Evolutionary conservation across 2,113 vertebrate species (phyloP), one percentile per base, ranked within the genome.

Genomic region (Laticauda laticaudata): DNA sequence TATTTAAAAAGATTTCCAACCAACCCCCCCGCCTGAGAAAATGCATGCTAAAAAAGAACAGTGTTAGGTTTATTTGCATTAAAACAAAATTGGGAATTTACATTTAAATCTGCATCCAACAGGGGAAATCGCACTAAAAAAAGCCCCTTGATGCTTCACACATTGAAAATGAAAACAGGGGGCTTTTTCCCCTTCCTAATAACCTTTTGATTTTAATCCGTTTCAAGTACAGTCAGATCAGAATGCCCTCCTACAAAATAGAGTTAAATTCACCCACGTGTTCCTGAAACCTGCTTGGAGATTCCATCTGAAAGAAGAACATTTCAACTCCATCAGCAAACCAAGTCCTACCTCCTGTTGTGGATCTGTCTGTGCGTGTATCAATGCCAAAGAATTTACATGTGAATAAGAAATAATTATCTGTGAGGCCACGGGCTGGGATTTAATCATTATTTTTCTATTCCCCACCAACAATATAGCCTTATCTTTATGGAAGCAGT

Each of bases 401-500:
- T 97, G 94, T 97, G 96, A 98, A 98, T 97, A 95, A 96, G 89
- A 97, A 97, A 98, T 97, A 97, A 97, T 97, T 98, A 96, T 97
- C 95, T 96, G 96, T 96, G 96, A 97, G 96, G 94, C 94, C 69
- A 90, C 92, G 39, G 95, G 94, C 96, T 96, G 95, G 96, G 97
- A 97, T 97, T 98, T 97, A 96, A 97, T 97, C 97, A 96, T 97
- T 86, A 93, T 93, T 61, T 55, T n/a, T 45, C 97, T 96, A 14
- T 69, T n/a, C 95, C 94, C 97, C 64, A n/a, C 94, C 96, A 97
- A 98, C 97, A 98, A 98, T 98, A 96, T 96, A 95, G 92, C 95
- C 97, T 98, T 98, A 98, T 98, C 97, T 98, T 97, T 97, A 96
- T 97, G 95, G 94, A 97, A 97, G 96, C 96, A 96, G 97, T 97